Evolutionary conservation across 2,113 vertebrate species (phyloP).

Genomic region (Hippocampus mohnikei): DNA sequence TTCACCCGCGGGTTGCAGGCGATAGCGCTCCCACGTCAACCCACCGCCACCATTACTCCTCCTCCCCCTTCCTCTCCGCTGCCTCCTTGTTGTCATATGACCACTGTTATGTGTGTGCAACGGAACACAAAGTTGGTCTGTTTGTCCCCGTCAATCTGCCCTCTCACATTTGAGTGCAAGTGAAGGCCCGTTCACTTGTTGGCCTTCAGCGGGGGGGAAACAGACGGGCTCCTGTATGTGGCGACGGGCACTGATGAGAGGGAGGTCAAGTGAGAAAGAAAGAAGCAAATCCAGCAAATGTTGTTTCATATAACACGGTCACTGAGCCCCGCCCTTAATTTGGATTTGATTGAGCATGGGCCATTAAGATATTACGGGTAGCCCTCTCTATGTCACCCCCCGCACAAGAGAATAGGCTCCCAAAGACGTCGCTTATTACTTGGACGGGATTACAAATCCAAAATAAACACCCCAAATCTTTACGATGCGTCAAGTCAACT

Average conservation of each 20-base stretch:
- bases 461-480: constrained; percentile 62
- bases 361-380: constrained; percentile 26
- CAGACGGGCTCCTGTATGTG: constrained; percentile 51
- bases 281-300: constrained; percentile 35
- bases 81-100: constrained; percentile 75
- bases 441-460: constrained; percentile 45
- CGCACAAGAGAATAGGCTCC: constrained; percentile 19
- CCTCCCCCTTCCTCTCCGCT: constrained; percentile 38
- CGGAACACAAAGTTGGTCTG: constrained; percentile 73
- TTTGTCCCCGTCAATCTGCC: constrained; percentile 61
- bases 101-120: constrained; percentile 64
- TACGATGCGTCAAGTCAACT: too few relatives aligned
- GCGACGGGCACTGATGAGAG: constrained; percentile 33
- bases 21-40: constrained; percentile 35
- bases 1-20: constrained; percentile 30
- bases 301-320: constrained; percentile 46
- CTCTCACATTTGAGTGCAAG: constrained; percentile 59
- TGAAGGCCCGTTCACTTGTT: constrained; percentile 45
- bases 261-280: constrained; percentile 31
- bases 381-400: constrained; percentile 12
- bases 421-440: constrained; percentile 38
- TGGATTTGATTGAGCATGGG: constrained; percentile 21
- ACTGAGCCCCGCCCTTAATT: constrained; percentile 26
- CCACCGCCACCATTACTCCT: constrained; percentile 48
- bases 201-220: constrained; percentile 30